phyloP scores from a whole-genome alignment of 2,797 vertebrate genomes.

The Anolis apletophallus region DNA sequence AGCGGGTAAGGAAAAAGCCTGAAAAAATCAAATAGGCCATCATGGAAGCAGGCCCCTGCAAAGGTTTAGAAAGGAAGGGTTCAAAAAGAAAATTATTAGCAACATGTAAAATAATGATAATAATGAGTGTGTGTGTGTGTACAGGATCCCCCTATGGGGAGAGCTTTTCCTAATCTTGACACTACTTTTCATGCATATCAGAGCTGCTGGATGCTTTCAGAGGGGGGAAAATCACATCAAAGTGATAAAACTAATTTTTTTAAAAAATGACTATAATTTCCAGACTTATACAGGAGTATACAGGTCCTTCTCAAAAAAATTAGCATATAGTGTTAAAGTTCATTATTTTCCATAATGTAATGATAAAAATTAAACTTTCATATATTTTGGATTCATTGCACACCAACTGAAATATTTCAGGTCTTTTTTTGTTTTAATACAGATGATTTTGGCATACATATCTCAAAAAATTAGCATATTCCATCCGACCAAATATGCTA shows the following conservation, averaged over 20 bases:
- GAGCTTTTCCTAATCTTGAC: not conserved
- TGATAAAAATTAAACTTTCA: no score
- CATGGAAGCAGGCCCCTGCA: conserved; percentile 92
- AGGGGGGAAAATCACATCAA: not conserved
- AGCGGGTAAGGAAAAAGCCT: conserved; percentile 92
- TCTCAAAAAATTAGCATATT: no score
- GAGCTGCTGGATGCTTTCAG: not conserved
- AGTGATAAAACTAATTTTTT: not conserved
- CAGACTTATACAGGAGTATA: no score
- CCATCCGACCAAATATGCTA: no score
- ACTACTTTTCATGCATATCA: not conserved
- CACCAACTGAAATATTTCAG: no score
- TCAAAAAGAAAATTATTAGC: not conserved
- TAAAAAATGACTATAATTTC: not conserved
- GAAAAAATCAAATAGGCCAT: conserved; percentile 95
- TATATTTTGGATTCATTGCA: no score
- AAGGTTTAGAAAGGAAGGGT: conserved; percentile 42
- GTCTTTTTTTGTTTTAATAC: no score
- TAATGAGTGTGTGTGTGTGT: not conserved
- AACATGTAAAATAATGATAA: not conserved
- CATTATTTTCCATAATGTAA: no score
- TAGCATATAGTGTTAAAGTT: no score
- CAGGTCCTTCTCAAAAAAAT: no score
- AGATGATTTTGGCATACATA: no score
- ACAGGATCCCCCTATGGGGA: not conserved